These are phyloP conservation scores for Acipenser transmontanus DNA, from an alignment of 2,797 vertebrate genomes.

Conservation along the genomic window DNA sequence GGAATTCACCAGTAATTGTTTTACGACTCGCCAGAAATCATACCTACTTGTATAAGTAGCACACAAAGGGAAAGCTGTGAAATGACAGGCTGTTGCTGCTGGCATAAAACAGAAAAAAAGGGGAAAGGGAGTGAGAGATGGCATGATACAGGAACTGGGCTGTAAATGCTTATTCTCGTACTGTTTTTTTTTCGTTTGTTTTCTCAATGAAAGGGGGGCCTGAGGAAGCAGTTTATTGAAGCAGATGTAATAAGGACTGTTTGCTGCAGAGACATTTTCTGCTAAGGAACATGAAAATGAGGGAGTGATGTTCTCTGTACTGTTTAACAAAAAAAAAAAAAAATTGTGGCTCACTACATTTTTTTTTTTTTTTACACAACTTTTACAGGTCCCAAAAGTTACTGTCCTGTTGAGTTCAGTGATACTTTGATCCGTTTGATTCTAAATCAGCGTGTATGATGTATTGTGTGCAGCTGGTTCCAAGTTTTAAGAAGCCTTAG, in stretches of 20 bases:
- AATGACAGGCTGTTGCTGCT: constrained; percentile 71
- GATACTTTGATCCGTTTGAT: no score
- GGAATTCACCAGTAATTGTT: constrained; percentile 78
- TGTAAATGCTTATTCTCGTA: constrained; percentile 77
- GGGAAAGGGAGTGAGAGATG: constrained; percentile 44
- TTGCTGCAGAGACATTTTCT: constrained; percentile 43
- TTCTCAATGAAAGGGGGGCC: constrained; percentile 70
- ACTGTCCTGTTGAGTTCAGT: no score
- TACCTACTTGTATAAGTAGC: constrained; percentile 76
- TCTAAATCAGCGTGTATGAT: no score
- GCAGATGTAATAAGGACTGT: constrained; percentile 61
- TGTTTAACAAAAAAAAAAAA: no score
- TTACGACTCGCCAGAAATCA: constrained; percentile 78
- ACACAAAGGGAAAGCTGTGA: constrained; percentile 69
- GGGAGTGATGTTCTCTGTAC: no score
- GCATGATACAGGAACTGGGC: constrained; percentile 84
- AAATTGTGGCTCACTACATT: no score
- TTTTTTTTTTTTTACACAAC: no score
- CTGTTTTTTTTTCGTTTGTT: constrained; percentile 27
- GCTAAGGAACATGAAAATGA: constrained; percentile 3
- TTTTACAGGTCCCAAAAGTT: no score
- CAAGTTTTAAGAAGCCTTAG: no score
- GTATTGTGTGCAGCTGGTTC: no score
- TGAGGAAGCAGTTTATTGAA: constrained; percentile 75
- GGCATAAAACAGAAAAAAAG: constrained; percentile 64